Percentiles rank a stretch among this genome's conserved stretches.
These are phyloP conservation scores for Eupeodes luniger DNA, from an alignment of 2,888 invertebrate genomes.

Conservation along the genomic window DNA sequence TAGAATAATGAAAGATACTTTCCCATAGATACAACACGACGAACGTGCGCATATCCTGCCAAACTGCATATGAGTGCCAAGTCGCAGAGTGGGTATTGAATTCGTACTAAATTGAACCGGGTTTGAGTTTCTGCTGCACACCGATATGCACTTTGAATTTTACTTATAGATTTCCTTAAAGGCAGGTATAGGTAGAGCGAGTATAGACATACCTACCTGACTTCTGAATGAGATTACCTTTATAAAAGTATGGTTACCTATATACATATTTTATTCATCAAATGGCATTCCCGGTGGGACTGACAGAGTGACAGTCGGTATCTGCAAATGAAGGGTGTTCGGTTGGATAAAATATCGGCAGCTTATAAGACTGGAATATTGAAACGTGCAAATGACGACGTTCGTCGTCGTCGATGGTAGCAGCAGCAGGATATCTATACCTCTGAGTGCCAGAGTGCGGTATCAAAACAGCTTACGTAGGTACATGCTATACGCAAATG, in stretches of 20 bases:
- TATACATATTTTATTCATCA: slow-evolving; percentile 70
- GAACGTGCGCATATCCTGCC: slow-evolving; percentile 62
- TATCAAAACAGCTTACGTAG: slow-evolving; percentile 64
- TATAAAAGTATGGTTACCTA: slow-evolving; percentile 34
- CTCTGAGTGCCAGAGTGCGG: not conserved
- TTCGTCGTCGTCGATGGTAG: not conserved
- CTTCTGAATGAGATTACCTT: slow-evolving; percentile 62
- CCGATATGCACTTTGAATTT: slow-evolving; percentile 52
- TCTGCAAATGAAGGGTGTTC: slow-evolving; percentile 37
- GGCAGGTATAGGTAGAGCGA: not conserved
- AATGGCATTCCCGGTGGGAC: slow-evolving; percentile 54
- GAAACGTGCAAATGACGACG: slow-evolving; percentile 63
- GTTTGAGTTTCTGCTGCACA: slow-evolving; percentile 31
- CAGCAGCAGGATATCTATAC: not conserved
- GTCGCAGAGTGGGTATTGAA: slow-evolving; percentile 57
- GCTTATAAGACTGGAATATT: slow-evolving; percentile 67
- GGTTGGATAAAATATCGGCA: slow-evolving; percentile 69
- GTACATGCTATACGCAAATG: slow-evolving; percentile 47
- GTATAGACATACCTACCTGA: slow-evolving; percentile 14
- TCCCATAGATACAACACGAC: slow-evolving; percentile 26
- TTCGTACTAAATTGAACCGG: slow-evolving; percentile 58
- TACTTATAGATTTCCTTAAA: not conserved
- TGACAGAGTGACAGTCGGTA: slow-evolving; percentile 7
- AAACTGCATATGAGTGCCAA: slow-evolving; percentile 19
- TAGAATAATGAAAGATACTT: slow-evolving; percentile 8